Evolutionary conservation across 2,113 vertebrate genomes (phyloP), one percentile per base, ranked within the genome.

Genomic region (Ancistrus triradiatus): DNA sequence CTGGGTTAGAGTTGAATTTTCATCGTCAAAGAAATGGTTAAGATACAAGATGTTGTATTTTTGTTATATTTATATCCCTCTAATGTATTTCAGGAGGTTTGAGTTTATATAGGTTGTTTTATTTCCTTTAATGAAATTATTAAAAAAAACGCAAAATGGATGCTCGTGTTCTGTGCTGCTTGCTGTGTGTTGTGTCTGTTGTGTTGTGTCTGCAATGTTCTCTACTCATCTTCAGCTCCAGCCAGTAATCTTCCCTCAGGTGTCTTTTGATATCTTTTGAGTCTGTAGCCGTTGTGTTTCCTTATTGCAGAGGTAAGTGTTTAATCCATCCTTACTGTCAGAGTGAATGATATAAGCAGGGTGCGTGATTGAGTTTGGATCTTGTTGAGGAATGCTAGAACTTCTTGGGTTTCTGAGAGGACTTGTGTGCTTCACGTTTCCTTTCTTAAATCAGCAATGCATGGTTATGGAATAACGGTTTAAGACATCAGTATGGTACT

Each of bases 21-120:
- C 2, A 74, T 74, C 78, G 74, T 70, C 60, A 50, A 38, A 69
- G 61, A 69, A 64, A 61, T 73, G 73, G 69, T 69, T 46, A 44
- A 59, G 17, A 46, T 42, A 25, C 63, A 70, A 68, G 43, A 74
- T 59, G 80, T 84, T 59, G 80, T 84, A 76, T 80, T 84, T n/a
- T 83, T 88, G 85, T 78, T 63, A 77, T 86, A 88, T 87, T 87
- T 88, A 84, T 87, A 86, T 73, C 48, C 74, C 61, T 75, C 67
- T 68, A 66, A 76, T 85, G 74, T 82, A 83, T 80, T 80, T 83
- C 81, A 78, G 74, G 57, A 70, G 80, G 76, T 75, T 61, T 80
- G 76, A 81, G 85, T 81, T 75, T 83, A 83, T 84, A 82, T 82
- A 77, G 63, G 57, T 51, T 53, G 67, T 55, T 71, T 68, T 76